Conservation (phyloP, 2,113 vertebrate species). For the Gopherus flavomarginatus region DNA sequence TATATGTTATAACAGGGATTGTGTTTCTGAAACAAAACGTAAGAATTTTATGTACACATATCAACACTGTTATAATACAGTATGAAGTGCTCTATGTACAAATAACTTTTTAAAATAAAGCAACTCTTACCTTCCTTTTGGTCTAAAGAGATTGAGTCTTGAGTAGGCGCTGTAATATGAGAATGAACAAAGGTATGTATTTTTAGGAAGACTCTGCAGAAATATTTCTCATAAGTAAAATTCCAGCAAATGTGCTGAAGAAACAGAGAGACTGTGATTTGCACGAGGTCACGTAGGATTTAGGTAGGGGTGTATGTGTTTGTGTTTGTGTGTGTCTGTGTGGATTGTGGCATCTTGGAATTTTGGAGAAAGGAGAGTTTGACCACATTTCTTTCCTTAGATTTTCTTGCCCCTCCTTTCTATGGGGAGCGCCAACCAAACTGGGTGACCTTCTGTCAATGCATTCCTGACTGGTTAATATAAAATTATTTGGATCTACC, state of each 20-base stretch:
- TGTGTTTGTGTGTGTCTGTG: not conserved
- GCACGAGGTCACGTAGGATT: not conserved
- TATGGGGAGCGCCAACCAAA: not conserved
- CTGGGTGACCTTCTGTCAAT: not conserved
- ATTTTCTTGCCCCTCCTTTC: not conserved
- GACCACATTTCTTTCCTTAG: accelerated
- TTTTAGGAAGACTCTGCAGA: not conserved
- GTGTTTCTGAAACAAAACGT: slow-evolving; percentile 3
- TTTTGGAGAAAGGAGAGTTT: not conserved
- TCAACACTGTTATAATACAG: not conserved
- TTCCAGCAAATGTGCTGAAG: not conserved
- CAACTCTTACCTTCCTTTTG: not conserved
- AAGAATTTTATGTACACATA: not conserved
- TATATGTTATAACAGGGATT: not conserved
- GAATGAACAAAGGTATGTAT: not conserved
- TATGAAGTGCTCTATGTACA: not conserved
- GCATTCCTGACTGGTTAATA: not conserved
- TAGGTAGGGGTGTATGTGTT: not conserved
- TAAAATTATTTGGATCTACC: not conserved
- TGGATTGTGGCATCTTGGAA: not conserved
- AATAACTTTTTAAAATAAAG: not conserved
- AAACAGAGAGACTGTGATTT: not conserved
- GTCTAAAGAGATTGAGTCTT: not conserved
- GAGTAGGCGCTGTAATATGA: not conserved
- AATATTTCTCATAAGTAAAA: not conserved